phyloP scores from a whole-genome alignment of 2,113 vertebrate species.

The Oreocharis arfaki region DNA sequence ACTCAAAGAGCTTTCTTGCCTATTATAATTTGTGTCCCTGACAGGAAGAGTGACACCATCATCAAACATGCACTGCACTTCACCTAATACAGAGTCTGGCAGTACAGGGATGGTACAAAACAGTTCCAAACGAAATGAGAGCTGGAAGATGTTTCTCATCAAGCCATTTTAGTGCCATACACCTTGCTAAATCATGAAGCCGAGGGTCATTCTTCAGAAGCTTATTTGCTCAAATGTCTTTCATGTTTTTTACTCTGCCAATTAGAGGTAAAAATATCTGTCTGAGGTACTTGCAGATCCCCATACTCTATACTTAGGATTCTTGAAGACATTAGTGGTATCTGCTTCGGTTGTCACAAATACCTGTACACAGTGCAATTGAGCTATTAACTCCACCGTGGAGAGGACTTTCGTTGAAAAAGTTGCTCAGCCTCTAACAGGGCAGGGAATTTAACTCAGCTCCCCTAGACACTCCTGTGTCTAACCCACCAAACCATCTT shows the following conservation, averaged over 20 bases:
- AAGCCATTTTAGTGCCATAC: background rate
- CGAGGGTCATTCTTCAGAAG: accelerated
- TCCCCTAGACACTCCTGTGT: background rate
- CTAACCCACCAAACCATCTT: background rate
- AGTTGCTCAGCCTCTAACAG: background rate
- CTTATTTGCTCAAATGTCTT: background rate
- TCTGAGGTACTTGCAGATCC: background rate
- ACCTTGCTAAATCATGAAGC: background rate
- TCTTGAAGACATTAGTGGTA: background rate
- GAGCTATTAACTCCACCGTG: background rate
- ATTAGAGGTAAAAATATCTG: background rate
- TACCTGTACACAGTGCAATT: background rate
- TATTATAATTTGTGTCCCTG: background rate
- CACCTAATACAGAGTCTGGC: background rate
- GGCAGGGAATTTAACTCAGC: background rate
- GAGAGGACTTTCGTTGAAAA: background rate
- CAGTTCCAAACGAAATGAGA: background rate
- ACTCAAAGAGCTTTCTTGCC: background rate
- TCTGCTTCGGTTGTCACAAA: background rate
- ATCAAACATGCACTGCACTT: background rate
- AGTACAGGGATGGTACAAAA: background rate
- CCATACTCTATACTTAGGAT: background rate
- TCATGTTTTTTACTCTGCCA: background rate
- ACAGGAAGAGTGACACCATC: accelerated
- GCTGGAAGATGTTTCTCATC: background rate